A percentile compares a stretch with the other conserved stretches of the same genome.
These are phyloP conservation scores for Mylabris phalerata DNA, from an alignment of 1,140 invertebrate genomes.

Conservation along the genomic window DNA sequence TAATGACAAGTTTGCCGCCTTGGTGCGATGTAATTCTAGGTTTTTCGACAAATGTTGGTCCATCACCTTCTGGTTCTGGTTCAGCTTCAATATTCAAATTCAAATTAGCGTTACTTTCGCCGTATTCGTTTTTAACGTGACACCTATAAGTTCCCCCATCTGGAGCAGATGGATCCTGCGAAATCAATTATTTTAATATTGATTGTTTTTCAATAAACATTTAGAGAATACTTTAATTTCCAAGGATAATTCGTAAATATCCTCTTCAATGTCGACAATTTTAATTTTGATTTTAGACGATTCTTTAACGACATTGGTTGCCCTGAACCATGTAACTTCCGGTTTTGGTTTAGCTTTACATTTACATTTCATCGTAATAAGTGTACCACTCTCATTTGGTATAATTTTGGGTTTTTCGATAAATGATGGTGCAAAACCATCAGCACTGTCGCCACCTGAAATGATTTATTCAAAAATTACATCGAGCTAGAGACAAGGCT, in stretches of 20 bases:
- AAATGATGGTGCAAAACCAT: slow-evolving; percentile 89
- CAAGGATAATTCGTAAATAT: slow-evolving; percentile 82
- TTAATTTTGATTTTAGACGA: slow-evolving; percentile 81
- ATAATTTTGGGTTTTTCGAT: slow-evolving; percentile 96
- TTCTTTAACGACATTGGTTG: slow-evolving; percentile 75
- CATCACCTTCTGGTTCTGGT: slow-evolving; percentile 84
- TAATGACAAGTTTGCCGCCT: slow-evolving; percentile 92
- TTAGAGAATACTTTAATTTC: slow-evolving; percentile 68
- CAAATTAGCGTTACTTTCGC: slow-evolving; percentile 96
- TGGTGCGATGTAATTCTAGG: slow-evolving; percentile 91
- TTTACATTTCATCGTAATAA: slow-evolving; percentile 93
- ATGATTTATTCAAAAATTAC: slow-evolving; percentile 27
- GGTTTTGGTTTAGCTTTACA: slow-evolving; percentile 90
- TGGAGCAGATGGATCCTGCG: slow-evolving; percentile 83
- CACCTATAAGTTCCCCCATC: slow-evolving; percentile 97
- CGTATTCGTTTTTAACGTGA: slow-evolving; percentile 92
- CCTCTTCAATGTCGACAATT: slow-evolving; percentile 65
- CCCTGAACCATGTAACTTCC: slow-evolving; percentile 84
- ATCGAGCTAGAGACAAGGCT: slow-evolving; percentile 21
- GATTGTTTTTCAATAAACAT: neutral
- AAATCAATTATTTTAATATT: slow-evolving; percentile 17
- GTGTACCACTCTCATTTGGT: slow-evolving; percentile 90
- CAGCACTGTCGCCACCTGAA: slow-evolving; percentile 80
- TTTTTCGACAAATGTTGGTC: slow-evolving; percentile 97
- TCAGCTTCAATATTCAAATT: slow-evolving; percentile 97